Evolutionary conservation across 2,113 vertebrate species (phyloP).

Genomic region (Lanius collurio): DNA sequence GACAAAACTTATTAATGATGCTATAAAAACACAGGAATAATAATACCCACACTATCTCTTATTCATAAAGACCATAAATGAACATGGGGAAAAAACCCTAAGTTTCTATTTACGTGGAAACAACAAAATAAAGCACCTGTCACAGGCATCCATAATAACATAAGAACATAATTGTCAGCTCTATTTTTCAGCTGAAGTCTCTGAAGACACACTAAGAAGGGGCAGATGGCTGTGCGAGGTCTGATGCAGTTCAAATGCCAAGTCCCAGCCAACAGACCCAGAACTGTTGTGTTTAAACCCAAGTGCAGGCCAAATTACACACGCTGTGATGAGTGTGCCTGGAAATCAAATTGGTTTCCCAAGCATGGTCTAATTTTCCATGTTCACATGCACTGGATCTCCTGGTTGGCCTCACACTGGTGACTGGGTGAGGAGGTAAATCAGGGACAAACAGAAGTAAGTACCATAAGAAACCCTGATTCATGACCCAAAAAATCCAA

Average conservation of each 20-base stretch:
- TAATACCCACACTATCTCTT: background rate
- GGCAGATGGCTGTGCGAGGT: background rate
- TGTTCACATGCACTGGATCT: background rate
- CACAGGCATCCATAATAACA: background rate
- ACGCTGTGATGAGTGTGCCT: background rate
- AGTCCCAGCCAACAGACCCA: background rate
- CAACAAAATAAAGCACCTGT: background rate
- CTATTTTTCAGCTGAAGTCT: background rate
- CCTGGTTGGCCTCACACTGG: background rate
- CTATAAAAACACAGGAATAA: background rate
- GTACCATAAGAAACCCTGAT: background rate
- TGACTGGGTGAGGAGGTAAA: background rate
- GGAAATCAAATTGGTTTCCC: background rate
- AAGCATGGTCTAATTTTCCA: background rate
- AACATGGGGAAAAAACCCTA: rapidly evolving
- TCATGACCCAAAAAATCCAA: background rate
- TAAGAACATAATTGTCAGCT: background rate
- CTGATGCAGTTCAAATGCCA: background rate
- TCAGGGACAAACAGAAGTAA: background rate
- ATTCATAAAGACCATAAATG: background rate
- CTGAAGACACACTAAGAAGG: background rate
- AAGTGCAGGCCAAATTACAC: background rate
- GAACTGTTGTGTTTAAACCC: background rate
- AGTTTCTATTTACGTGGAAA: background rate
- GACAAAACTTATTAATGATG: background rate